phyloP scores from a whole-genome alignment of 2,797 vertebrate species.

The Oreortyx pictus region DNA sequence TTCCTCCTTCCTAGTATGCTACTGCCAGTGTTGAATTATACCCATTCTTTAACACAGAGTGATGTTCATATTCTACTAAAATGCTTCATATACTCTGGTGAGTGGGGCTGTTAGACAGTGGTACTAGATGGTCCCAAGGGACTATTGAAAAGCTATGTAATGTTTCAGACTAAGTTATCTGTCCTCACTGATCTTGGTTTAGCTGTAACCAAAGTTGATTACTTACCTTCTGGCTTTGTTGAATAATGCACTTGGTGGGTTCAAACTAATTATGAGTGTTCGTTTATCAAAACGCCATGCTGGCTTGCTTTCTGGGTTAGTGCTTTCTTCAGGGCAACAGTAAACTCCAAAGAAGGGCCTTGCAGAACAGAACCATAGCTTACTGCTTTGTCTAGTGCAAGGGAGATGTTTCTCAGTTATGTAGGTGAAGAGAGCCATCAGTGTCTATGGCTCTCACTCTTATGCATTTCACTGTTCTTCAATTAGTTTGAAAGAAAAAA shows the following conservation, averaged over 20 bases:
- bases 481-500: background rate
- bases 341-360: background rate
- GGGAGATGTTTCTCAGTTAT: background rate
- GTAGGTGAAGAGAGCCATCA: background rate
- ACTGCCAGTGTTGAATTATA: background rate
- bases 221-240: background rate
- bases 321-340: background rate
- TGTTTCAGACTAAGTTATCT: background rate
- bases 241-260: background rate
- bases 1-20: background rate
- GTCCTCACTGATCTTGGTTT: background rate
- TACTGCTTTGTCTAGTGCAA: accelerated
- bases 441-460: background rate
- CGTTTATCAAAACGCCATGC: background rate
- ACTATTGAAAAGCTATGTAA: background rate
- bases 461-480: background rate
- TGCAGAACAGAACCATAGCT: background rate
- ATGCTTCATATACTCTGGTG: background rate
- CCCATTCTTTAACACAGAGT: background rate
- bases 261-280: background rate
- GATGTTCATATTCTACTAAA: background rate
- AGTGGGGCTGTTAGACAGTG: background rate
- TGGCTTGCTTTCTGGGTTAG: background rate
- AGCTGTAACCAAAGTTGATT: background rate
- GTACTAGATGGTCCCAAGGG: background rate